phyloP scores from a whole-genome alignment of 2,113 vertebrate genomes.

The Pyrgilauda ruficollis region DNA sequence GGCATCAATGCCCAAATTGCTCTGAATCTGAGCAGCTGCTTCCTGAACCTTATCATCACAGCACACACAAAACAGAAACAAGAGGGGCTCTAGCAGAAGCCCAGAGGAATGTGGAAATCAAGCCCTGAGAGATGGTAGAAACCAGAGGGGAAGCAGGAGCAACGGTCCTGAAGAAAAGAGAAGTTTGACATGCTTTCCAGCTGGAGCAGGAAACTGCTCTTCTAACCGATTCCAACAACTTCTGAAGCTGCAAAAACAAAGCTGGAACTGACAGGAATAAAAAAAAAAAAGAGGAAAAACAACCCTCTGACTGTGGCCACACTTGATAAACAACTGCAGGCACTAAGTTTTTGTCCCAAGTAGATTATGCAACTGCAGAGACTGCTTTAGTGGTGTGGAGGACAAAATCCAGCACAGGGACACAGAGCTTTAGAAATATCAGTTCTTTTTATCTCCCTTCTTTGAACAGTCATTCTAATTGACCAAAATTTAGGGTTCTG shows the following conservation, averaged over 20 bases:
- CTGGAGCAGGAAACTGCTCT: not conserved
- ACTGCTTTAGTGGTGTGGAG: not conserved
- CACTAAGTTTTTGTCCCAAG: not conserved
- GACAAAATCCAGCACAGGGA: not conserved
- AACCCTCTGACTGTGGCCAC: not conserved
- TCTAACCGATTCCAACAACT: not conserved
- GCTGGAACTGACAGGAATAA: not conserved
- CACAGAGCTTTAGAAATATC: not conserved
- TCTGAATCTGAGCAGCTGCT: conserved; percentile 14
- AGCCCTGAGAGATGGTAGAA: not conserved
- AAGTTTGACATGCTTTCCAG: not conserved
- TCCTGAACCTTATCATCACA: not conserved
- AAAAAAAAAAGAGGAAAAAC: not conserved
- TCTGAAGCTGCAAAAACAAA: conserved; percentile 14
- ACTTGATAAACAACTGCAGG: not conserved
- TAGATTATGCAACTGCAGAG: not conserved
- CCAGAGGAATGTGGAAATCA: not conserved
- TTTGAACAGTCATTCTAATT: not conserved
- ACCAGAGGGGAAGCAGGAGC: not conserved
- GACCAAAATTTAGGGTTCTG: not conserved
- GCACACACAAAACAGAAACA: not conserved
- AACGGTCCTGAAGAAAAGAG: not conserved
- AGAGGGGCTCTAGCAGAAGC: not conserved
- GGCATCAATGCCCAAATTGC: not conserved
- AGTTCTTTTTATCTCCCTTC: not conserved